Conservation (phyloP, 2,888 invertebrate genomes). For the Lapara coniferarum region DNA sequence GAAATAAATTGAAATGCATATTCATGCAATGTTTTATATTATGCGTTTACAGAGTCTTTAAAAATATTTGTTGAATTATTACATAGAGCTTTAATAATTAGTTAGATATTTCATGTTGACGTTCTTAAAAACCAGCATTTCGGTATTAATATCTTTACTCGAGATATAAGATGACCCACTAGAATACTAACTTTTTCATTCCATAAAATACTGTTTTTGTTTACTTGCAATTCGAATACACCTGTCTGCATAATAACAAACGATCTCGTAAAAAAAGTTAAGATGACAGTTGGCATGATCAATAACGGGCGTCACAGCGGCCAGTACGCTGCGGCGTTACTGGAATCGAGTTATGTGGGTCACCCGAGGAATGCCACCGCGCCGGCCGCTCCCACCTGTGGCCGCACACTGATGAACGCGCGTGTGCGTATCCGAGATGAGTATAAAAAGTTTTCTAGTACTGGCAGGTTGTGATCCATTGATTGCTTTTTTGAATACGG, state of each 20-base stretch:
- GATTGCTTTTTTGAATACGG: not conserved
- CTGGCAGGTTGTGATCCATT: not conserved
- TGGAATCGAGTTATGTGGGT: slow-evolving; percentile 68
- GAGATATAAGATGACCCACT: no score
- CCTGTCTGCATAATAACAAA: not conserved
- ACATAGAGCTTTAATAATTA: no score
- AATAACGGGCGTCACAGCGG: slow-evolving; percentile 30
- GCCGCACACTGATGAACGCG: slow-evolving; percentile 34
- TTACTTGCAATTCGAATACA: no score
- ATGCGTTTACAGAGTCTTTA: not conserved
- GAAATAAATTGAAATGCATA: not conserved
- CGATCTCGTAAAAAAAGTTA: not conserved
- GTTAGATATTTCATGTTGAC: no score
- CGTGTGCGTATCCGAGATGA: slow-evolving; percentile 37
- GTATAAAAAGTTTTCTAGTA: slow-evolving; percentile 28
- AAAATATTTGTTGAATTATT: no score
- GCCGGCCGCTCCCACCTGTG: slow-evolving; percentile 77
- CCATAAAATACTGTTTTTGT: no score
- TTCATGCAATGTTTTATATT: not conserved
- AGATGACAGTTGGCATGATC: slow-evolving; percentile 19
- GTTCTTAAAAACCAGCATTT: no score
- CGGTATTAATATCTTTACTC: no score
- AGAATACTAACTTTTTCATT: no score
- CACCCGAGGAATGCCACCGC: slow-evolving; percentile 75
- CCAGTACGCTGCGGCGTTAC: slow-evolving; percentile 37